These are phyloP conservation scores for Aphaenogaster floridana DNA, from an alignment of 1,140 invertebrate genomes.

Conservation along the genomic window DNA sequence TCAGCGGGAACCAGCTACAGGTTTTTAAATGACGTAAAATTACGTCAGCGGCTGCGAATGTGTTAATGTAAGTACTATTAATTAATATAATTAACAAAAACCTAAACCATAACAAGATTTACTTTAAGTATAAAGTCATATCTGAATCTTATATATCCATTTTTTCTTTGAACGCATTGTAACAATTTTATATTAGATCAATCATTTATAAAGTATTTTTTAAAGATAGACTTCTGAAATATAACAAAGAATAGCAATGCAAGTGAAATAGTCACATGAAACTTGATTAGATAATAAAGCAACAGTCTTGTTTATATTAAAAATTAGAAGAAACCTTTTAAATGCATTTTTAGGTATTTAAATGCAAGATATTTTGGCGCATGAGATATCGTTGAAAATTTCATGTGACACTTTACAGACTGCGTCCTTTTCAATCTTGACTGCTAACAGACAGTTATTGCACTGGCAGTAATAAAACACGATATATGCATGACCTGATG, in stretches of 20 bases:
- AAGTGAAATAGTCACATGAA: neutral
- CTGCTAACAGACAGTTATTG: conserved; percentile 28
- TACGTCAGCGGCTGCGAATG: too few species aligned
- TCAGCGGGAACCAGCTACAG: too few species aligned
- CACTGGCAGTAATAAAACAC: conserved; percentile 17
- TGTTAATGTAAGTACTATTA: too few species aligned
- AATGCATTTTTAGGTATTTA: neutral
- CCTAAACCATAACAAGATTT: neutral
- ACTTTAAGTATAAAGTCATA: neutral
- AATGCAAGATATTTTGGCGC: neutral
- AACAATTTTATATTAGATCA: neutral
- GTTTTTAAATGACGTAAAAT: too few species aligned
- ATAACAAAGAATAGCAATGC: neutral
- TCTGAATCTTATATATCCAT: neutral
- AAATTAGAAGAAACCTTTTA: neutral
- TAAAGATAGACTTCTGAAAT: neutral
- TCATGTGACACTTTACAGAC: conserved; percentile 22
- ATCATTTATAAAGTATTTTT: neutral
- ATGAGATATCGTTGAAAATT: neutral
- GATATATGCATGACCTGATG: neutral
- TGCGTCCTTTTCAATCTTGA: conserved; percentile 10
- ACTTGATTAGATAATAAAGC: neutral
- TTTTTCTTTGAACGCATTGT: neutral
- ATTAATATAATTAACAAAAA: neutral
- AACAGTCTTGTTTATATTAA: neutral